phyloP scores from a whole-genome alignment of 1,140 invertebrate species.

The Drosophila miranda region DNA sequence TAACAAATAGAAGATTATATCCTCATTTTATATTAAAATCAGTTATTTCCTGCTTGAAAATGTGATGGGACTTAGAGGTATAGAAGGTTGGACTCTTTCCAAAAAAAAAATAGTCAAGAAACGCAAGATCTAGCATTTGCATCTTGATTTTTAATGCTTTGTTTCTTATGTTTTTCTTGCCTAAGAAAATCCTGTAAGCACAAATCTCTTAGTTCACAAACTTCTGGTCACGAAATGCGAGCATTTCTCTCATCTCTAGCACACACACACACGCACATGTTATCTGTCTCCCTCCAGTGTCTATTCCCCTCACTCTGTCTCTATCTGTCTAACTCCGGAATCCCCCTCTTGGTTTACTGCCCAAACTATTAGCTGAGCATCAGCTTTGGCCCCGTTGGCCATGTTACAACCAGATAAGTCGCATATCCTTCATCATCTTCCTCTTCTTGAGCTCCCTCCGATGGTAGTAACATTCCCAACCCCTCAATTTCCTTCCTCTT shows the following conservation, averaged over 20 bases:
- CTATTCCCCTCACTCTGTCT: constrained; percentile 14
- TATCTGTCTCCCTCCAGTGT: constrained; percentile 35
- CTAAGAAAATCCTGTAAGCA: background rate
- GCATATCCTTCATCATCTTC: constrained; percentile 51
- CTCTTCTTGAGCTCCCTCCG: constrained; percentile 22
- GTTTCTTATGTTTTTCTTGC: too few species aligned
- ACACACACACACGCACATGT: constrained; percentile 13
- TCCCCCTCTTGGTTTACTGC: constrained; percentile 24
- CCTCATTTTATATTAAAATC: too few species aligned
- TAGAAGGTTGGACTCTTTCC: background rate
- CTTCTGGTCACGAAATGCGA: constrained; percentile 14
- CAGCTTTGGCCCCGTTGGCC: constrained; percentile 50
- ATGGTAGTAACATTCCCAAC: background rate
- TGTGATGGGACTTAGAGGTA: background rate
- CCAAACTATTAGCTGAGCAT: constrained; percentile 51
- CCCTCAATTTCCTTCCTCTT: background rate
- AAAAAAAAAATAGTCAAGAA: background rate
- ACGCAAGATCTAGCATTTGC: too few species aligned
- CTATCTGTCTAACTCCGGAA: constrained; percentile 6
- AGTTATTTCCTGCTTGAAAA: background rate
- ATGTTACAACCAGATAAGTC: constrained; percentile 69
- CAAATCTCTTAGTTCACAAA: background rate
- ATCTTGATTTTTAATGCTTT: background rate
- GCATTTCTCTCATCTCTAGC: constrained; percentile 20
- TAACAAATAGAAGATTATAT: background rate